Percentiles rank a stretch among this genome's conserved stretches.
Evolutionary conservation across 2,113 vertebrate species (phyloP).

Genomic region (Uropsilus gracilis): DNA sequence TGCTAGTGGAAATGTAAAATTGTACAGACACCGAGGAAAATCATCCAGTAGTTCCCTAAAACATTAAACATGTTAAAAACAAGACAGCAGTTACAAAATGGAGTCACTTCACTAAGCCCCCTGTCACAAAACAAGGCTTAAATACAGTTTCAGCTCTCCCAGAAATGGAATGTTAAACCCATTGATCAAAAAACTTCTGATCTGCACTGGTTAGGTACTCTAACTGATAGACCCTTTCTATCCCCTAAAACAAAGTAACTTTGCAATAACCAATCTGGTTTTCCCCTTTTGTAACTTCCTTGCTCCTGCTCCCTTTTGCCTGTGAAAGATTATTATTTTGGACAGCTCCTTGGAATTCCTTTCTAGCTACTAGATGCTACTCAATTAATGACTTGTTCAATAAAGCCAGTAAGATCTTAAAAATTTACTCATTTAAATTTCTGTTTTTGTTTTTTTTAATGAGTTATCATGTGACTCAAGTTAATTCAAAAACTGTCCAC

Average conservation of each 20-base stretch:
- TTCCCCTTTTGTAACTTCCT: background rate
- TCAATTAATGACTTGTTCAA: background rate
- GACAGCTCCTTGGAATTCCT: background rate
- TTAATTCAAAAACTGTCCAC: background rate
- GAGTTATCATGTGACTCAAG: background rate
- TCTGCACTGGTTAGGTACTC: background rate
- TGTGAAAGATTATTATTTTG: background rate
- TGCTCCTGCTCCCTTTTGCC: no score
- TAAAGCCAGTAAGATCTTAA: background rate
- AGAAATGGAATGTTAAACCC: no score
- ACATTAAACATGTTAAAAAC: background rate
- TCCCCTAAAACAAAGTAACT: background rate
- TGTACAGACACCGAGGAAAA: background rate
- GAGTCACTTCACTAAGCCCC: background rate
- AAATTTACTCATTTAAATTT: background rate
- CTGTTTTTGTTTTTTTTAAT: background rate
- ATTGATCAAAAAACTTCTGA: background rate
- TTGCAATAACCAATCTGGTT: background rate
- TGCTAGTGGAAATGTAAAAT: no score
- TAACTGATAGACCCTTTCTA: background rate
- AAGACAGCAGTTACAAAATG: background rate
- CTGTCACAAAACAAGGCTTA: background rate
- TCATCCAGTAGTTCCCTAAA: background rate
- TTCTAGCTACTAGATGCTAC: background rate
- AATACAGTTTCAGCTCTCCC: background rate